These are phyloP conservation scores for Sturmia bella DNA, from an alignment of 2,888 invertebrate species.

Conservation along the genomic window DNA sequence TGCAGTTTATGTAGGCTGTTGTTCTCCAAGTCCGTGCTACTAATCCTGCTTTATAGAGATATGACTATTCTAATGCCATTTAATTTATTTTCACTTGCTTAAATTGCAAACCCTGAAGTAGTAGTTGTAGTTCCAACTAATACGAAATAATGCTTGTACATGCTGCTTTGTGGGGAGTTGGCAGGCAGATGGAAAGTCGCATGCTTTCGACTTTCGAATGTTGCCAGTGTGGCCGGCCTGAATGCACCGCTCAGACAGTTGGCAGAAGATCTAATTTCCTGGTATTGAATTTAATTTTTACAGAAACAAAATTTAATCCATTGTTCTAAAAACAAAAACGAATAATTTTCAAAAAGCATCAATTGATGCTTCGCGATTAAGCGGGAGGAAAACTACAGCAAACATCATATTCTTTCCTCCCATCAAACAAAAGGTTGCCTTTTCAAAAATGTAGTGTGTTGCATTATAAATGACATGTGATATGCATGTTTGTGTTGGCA, in stretches of 20 bases:
- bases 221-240: not conserved
- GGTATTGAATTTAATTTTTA: too few relatives aligned
- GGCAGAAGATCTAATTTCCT: not conserved
- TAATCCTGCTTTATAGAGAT: conserved; percentile 61
- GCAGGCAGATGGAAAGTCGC: not conserved
- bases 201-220: not conserved
- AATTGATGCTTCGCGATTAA: too few relatives aligned
- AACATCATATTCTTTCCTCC: too few relatives aligned
- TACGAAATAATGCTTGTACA: not conserved
- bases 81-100: conserved; percentile 69
- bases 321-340: too few relatives aligned
- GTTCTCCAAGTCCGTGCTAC: conserved; percentile 44
- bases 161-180: not conserved
- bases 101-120: conserved; percentile 64
- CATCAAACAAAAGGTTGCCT: not conserved
- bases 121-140: conserved; percentile 33
- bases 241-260: too few relatives aligned
- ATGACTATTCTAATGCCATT: conserved; percentile 67
- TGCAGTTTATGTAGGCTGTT: conserved; percentile 33
- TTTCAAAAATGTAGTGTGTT: not conserved
- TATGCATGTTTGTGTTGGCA: not conserved
- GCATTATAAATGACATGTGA: not conserved
- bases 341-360: too few relatives aligned
- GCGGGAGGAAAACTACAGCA: too few relatives aligned
- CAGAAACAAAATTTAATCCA: too few relatives aligned